Evolutionary conservation across 2,888 invertebrate species (phyloP).

Genomic region (Macaria liturata): DNA sequence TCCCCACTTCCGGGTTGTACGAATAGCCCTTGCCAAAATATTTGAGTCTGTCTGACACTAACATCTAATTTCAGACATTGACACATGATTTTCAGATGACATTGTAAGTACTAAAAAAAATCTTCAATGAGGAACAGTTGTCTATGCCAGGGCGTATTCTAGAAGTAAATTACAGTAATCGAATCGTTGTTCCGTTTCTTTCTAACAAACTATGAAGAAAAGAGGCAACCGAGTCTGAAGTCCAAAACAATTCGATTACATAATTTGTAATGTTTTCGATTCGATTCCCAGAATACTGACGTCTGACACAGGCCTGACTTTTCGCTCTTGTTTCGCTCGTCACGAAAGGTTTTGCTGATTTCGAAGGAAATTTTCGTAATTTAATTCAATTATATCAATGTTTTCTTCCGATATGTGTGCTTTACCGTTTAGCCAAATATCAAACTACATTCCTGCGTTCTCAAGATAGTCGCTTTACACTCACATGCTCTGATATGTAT

Average conservation of each 20-base stretch:
- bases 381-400: constrained; percentile 64
- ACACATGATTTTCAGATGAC: too few relatives aligned
- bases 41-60: too few relatives aligned
- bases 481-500: constrained; percentile 54
- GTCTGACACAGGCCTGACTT: constrained; percentile 47
- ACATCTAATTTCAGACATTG: too few relatives aligned
- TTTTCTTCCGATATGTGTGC: constrained; percentile 63
- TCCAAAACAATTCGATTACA: not conserved
- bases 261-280: not conserved
- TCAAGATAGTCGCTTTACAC: constrained; percentile 42
- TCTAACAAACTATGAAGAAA: too few relatives aligned
- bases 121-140: too few relatives aligned
- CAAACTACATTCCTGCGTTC: constrained; percentile 41
- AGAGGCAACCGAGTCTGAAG: not conserved
- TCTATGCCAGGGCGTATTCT: too few relatives aligned
- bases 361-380: constrained; percentile 75
- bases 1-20: too few relatives aligned
- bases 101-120: too few relatives aligned
- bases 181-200: too few relatives aligned
- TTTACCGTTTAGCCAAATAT: constrained; percentile 43
- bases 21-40: too few relatives aligned
- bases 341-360: constrained; percentile 64
- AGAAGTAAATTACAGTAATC: too few relatives aligned
- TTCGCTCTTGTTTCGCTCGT: constrained; percentile 68
- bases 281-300: constrained; percentile 26